Conservation (phyloP, 2,797 vertebrate genomes). For the Sebastes oblongus region DNA sequence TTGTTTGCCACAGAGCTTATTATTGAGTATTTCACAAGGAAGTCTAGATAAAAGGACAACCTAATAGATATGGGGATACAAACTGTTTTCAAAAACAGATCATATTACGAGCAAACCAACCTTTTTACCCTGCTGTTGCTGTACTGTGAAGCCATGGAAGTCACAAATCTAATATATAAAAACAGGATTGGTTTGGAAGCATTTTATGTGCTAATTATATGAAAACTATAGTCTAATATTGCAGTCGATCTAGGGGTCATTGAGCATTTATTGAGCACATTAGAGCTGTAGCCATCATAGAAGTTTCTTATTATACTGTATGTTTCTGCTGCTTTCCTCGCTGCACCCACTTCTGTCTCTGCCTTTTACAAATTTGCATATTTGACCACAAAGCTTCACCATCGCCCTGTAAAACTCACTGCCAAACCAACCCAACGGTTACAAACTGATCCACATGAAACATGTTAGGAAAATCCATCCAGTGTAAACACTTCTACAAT, state of each 20-base stretch:
- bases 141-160: background rate
- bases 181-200: background rate
- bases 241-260: background rate
- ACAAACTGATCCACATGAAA: background rate
- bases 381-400: background rate
- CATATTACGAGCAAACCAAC: background rate
- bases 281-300: slow-evolving; percentile 55
- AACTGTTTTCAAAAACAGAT: background rate
- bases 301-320: background rate
- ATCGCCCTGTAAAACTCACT: background rate
- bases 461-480: background rate
- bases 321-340: background rate
- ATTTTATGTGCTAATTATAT: background rate
- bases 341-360: background rate
- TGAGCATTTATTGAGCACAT: background rate
- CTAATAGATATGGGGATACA: background rate
- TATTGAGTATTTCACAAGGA: background rate
- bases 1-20: too few relatives aligned
- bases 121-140: background rate
- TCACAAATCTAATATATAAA: background rate
- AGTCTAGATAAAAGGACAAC: background rate
- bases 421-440: background rate
- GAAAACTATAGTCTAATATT: background rate
- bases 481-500: slow-evolving; percentile 45
- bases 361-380: too few relatives aligned